These are phyloP conservation scores for Stenichneumon culpator DNA, from an alignment of 2,888 invertebrate genomes.

Conservation along the genomic window DNA sequence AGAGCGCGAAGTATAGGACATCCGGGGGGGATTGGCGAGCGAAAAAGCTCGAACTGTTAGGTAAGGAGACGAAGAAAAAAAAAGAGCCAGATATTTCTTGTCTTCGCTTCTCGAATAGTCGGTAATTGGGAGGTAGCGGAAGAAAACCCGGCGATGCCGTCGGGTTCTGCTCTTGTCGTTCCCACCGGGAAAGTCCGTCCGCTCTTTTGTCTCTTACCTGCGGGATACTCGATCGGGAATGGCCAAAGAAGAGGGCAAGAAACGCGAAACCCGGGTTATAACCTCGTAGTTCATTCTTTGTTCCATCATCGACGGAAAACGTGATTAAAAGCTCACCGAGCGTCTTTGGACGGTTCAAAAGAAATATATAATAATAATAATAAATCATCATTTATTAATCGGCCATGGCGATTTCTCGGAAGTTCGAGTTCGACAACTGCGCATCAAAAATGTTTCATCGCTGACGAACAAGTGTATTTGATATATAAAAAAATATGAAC, in stretches of 20 bases:
- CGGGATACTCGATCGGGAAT: slow-evolving; percentile 48
- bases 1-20: not conserved
- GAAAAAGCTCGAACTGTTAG: slow-evolving; percentile 22
- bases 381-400: too few relatives aligned
- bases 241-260: slow-evolving; percentile 39
- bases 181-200: slow-evolving; percentile 42
- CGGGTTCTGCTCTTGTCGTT: slow-evolving; percentile 12
- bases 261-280: slow-evolving; percentile 7
- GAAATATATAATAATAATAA: too few relatives aligned
- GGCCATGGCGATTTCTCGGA: too few relatives aligned
- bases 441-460: too few relatives aligned
- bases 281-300: slow-evolving; percentile 20
- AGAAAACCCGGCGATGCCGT: slow-evolving; percentile 42
- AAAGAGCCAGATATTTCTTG: slow-evolving; percentile 43
- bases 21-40: slow-evolving; percentile 41
- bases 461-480: too few relatives aligned
- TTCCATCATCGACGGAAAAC: slow-evolving; percentile 32
- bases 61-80: slow-evolving; percentile 35
- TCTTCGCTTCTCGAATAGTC: slow-evolving; percentile 48
- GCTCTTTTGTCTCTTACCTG: slow-evolving; percentile 9
- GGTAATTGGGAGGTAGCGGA: slow-evolving; percentile 58
- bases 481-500: too few relatives aligned
- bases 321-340: not conserved
- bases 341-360: too few relatives aligned
- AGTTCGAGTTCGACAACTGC: too few relatives aligned